phyloP scores from a whole-genome alignment of 2,113 vertebrate species.

The Sialia sialis region DNA sequence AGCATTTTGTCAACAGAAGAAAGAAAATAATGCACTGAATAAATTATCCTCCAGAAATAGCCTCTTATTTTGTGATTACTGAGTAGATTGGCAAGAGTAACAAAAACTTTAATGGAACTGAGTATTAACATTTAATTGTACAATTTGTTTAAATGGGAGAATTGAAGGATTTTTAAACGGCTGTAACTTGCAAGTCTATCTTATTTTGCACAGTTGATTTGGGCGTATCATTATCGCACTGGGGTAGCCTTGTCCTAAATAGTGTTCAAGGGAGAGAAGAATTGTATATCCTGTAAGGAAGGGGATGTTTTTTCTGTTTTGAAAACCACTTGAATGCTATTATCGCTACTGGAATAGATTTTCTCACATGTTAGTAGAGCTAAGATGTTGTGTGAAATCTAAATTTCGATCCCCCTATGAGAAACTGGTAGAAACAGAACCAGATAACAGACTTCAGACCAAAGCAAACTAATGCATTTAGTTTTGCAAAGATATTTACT shows the following conservation, averaged over 20 bases:
- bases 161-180: neutral
- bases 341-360: neutral
- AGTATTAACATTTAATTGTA: neutral
- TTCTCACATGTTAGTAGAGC: neutral
- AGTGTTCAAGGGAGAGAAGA: neutral
- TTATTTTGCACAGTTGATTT: neutral
- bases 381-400: neutral
- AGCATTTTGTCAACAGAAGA: neutral
- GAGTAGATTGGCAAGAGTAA: neutral
- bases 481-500: neutral
- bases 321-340: neutral
- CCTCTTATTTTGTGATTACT: neutral
- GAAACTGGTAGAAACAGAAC: neutral
- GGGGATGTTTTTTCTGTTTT: neutral
- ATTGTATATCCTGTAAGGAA: neutral
- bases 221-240: neutral
- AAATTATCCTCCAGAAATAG: neutral
- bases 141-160: neutral
- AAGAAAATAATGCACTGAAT: neutral
- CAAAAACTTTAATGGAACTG: neutral
- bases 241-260: neutral
- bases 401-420: neutral
- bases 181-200: neutral
- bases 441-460: neutral
- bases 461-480: neutral